phyloP scores from a whole-genome alignment of 2,888 invertebrate genomes.

The Mythimna vitellina region DNA sequence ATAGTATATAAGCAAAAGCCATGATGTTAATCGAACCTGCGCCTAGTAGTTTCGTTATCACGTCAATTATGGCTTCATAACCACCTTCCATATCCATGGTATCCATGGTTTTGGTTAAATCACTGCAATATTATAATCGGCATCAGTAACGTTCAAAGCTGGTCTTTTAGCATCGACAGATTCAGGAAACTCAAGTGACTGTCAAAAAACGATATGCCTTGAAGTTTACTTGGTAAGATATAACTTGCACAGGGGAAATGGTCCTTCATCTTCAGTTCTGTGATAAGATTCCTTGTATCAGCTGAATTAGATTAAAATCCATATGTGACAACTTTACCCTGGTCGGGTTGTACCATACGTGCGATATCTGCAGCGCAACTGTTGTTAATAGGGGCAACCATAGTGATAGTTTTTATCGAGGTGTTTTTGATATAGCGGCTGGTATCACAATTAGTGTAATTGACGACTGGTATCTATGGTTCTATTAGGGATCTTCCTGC shows the following conservation, averaged over 20 bases:
- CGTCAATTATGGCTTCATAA: constrained; percentile 47
- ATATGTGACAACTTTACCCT: constrained; percentile 69
- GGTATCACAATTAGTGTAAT: constrained; percentile 71
- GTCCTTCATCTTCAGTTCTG: constrained; percentile 58
- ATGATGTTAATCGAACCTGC: constrained; percentile 54
- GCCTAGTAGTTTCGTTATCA: constrained; percentile 62
- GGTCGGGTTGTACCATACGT: constrained; percentile 68
- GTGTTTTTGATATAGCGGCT: constrained; percentile 71
- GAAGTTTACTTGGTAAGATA: constrained; percentile 56
- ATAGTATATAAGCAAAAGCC: constrained; percentile 67
- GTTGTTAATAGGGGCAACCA: constrained; percentile 74
- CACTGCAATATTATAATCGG: constrained; percentile 62
- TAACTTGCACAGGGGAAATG: constrained; percentile 64
- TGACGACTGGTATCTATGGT: constrained; percentile 68
- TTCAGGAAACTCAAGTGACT: constrained; percentile 67
- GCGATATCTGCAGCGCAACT: constrained; percentile 74
- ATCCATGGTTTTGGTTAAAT: constrained; percentile 59
- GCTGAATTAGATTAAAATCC: constrained; percentile 64
- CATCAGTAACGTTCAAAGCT: constrained; percentile 60
- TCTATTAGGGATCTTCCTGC: constrained; percentile 75
- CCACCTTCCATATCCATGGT: constrained; percentile 50
- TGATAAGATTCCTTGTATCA: constrained; percentile 65
- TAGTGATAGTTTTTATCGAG: constrained; percentile 70
- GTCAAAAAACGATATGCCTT: constrained; percentile 65
- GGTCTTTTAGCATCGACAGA: constrained; percentile 53